A percentile compares a stretch with the other conserved stretches of the same genome.
These are phyloP conservation scores for Crocuta crocuta DNA, from an alignment of 2,113 vertebrate genomes.

Conservation along the genomic window DNA sequence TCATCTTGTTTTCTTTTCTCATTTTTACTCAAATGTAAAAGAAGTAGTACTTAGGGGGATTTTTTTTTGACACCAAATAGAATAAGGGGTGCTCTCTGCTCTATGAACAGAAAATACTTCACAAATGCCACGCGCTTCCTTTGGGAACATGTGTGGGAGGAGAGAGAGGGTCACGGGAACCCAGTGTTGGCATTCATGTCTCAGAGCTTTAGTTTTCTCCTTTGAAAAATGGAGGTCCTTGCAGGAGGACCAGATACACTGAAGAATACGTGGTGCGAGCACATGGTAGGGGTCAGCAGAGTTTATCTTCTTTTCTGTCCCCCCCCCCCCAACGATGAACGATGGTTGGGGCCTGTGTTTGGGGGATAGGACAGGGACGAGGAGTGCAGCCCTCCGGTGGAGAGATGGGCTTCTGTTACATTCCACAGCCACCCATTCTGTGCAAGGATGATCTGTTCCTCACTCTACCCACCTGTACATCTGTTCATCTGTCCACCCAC, in stretches of 20 bases:
- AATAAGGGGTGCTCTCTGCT: neutral
- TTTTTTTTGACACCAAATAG: neutral
- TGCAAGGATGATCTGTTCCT: neutral
- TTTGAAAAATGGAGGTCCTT: neutral
- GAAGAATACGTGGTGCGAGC: neutral
- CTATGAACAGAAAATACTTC: neutral
- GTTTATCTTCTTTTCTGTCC: too few relatives aligned
- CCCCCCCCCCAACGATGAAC: neutral
- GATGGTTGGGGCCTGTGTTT: rapidly evolving
- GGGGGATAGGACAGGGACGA: rapidly evolving
- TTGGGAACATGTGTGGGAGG: rapidly evolving
- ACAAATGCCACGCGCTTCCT: too few relatives aligned
- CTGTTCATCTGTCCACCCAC: neutral
- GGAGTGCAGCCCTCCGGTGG: neutral
- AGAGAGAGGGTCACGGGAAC: neutral
- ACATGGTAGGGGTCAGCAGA: rapidly evolving
- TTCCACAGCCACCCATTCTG: neutral
- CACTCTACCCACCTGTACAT: too few relatives aligned
- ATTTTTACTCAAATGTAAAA: neutral
- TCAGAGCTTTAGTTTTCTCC: neutral
- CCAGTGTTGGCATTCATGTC: neutral
- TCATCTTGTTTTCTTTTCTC: neutral
- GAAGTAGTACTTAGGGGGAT: neutral
- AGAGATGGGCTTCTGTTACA: too few relatives aligned
- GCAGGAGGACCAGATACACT: neutral